phyloP scores from a whole-genome alignment of 1,140 invertebrate species.

The Portunus trituberculatus region DNA sequence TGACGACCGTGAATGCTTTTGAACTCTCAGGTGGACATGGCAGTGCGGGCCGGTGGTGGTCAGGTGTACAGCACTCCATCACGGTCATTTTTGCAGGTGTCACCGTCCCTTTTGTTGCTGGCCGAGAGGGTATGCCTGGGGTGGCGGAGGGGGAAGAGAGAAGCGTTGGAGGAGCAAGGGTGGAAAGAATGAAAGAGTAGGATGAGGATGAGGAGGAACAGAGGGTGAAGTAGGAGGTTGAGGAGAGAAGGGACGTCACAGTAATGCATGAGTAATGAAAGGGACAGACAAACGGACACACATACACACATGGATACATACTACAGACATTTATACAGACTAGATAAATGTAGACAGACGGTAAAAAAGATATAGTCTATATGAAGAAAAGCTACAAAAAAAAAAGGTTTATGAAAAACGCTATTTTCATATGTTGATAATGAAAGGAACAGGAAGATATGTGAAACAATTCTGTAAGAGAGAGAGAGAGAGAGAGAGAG shows the following conservation, averaged over 20 bases:
- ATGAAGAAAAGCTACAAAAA: no score
- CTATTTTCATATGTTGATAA: no score
- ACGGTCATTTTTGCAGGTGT: conserved; percentile 33
- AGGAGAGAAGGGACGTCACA: background rate
- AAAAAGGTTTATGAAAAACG: background rate
- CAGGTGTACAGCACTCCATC: background rate
- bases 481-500: background rate
- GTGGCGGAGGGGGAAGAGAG: background rate
- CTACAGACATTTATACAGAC: no score
- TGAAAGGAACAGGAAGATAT: no score
- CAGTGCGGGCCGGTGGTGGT: background rate
- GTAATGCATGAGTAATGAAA: background rate
- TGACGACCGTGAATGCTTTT: background rate
- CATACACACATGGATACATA: no score
- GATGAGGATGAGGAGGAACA: background rate
- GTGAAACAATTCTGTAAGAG: background rate
- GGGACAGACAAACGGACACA: no score
- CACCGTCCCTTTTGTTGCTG: conserved; percentile 6
- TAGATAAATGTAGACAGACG: no score
- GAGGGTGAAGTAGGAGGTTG: background rate
- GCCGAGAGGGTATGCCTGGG: background rate
- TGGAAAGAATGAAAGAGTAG: background rate
- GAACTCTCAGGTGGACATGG: background rate
- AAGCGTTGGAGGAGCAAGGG: background rate
- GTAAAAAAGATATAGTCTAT: no score